A percentile compares a stretch with the other conserved stretches of the same genome.
These are phyloP conservation scores for Orycteropus afer DNA, from an alignment of 2,113 vertebrate species.

Conservation along the genomic window DNA sequence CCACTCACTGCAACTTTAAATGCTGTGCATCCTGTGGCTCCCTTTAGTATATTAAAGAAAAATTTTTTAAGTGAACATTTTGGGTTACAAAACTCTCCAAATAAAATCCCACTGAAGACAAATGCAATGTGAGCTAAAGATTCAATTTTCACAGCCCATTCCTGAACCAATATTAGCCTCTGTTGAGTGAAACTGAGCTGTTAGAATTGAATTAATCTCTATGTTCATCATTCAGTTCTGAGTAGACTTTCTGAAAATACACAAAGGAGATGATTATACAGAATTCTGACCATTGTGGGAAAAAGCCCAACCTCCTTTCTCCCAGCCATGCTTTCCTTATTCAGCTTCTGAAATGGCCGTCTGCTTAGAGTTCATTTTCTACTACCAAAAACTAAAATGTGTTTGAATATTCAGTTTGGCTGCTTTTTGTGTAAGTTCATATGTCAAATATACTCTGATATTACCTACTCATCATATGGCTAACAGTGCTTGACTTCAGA, in stretches of 20 bases:
- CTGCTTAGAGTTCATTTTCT: slow-evolving; percentile 24
- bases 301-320: background rate
- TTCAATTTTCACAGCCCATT: background rate
- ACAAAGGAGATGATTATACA: background rate
- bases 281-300: background rate
- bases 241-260: background rate
- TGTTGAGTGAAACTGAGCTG: background rate
- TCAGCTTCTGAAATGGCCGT: background rate
- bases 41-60: background rate
- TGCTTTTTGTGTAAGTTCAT: background rate
- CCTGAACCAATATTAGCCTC: background rate
- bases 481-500: background rate
- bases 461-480: background rate
- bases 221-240: background rate
- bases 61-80: background rate
- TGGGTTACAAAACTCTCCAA: slow-evolving; percentile 13
- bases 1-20: slow-evolving; percentile 29
- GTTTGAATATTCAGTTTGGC: background rate
- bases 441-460: background rate
- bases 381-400: background rate
- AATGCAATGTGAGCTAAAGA: background rate
- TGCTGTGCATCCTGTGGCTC: background rate
- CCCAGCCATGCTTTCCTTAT: background rate
- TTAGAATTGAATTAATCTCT: background rate
- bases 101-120: slow-evolving; percentile 32